Evolutionary conservation across 2,797 vertebrate genomes (phyloP), one percentile per base, ranked within the genome.

Genomic region (Typhlichthys eigenmanni): DNA sequence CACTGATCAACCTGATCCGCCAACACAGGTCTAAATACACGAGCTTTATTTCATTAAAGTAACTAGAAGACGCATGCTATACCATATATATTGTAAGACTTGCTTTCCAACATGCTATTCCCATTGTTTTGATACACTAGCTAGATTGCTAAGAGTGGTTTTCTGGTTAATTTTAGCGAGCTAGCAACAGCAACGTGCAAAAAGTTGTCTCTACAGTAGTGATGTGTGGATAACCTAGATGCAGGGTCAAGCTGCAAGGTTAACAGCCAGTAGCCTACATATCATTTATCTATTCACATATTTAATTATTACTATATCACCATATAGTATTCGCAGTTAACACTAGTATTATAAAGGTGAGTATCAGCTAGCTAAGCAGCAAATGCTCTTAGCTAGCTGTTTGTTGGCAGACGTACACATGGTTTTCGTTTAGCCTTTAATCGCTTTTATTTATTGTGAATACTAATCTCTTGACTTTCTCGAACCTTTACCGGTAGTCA

Each of bases 1-100:
- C 80, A 93, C 94, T 74, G 95, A 96, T 55, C 93, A 93, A 86
- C 81, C 92, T 79, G 95, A 95, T 64, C 91, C 87, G 84, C 90
- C 91, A 80, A 82, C 87, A 84, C 95, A 96, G 96, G 96, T 98
- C 71, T 71, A 53, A 14, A n/a, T 14, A 86, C 14, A 16, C n/a
- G 52, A 5, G 34, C 34, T 38, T 8, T 38, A 38, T 38, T 38
- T 38, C 5, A 38, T 38, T 38, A 38, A 5, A 38, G 5, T 5
- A 38, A 38, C 34, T 38, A 38, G 34, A 38, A 38, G 6, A 38
- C 34, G 34, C 34, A 38, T 38, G 34, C 34, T 38, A 38, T 5
- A 38, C 5, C 53, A 48, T 2, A 5, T 1, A 55, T 24, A 16
- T 16, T 4, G 5, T 12, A 48, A 32, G 13, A 19, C 9, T 45